Evolutionary conservation across 1,140 invertebrate species (phyloP).

Genomic region (Halesus radiatus): DNA sequence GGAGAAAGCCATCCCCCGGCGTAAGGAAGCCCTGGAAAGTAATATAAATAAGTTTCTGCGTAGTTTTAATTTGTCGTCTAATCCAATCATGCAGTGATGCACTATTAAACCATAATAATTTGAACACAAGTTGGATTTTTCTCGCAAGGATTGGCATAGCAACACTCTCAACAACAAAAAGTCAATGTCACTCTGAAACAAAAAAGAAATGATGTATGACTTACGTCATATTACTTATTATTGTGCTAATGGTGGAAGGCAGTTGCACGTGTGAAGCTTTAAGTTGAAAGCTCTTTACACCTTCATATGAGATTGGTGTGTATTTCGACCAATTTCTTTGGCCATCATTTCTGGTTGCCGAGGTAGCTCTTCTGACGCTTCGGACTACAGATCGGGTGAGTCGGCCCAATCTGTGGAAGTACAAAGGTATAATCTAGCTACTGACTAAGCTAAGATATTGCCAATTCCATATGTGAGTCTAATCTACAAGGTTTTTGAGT

Average conservation of each 20-base stretch:
- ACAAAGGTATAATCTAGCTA: no score
- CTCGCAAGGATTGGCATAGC: no score
- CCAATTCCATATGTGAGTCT: no score
- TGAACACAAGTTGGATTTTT: no score
- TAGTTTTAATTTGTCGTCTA: no score
- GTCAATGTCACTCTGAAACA: neutral
- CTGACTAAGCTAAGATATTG: no score
- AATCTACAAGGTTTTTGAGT: no score
- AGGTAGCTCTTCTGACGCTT: neutral
- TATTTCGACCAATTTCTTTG: neutral
- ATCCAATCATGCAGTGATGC: no score
- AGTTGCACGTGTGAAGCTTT: neutral
- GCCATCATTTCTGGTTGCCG: neutral
- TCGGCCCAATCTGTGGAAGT: slow-evolving; percentile 3
- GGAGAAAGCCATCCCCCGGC: slow-evolving; percentile 46
- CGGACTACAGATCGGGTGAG: slow-evolving; percentile 11
- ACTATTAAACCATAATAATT: no score
- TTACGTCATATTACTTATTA: neutral
- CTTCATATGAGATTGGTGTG: no score
- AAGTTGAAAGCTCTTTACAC: neutral
- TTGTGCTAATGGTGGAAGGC: neutral
- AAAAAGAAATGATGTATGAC: neutral
- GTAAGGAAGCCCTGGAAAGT: slow-evolving; percentile 45
- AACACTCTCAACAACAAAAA: neutral
- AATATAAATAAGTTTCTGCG: neutral